Base-by-base conservation (phyloP, 2,888 invertebrate genomes). In the Tachina fera region DNA sequence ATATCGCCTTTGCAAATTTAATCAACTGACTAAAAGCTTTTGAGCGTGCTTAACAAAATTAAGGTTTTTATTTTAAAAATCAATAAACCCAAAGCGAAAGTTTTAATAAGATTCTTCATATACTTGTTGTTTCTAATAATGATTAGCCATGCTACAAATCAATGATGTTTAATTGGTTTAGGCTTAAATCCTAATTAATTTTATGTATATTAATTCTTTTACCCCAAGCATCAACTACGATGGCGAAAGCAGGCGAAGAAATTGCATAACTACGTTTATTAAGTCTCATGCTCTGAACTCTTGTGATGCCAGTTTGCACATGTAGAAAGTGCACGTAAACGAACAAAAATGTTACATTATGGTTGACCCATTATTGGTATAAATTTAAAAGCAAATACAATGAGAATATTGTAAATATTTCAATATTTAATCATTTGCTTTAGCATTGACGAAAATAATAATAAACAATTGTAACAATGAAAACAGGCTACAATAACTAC, bases 351-450 rank as follows among this genome's bases (percentile, higher is more conserved):
- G 5, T 31, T 31, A 31, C 31, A 31, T 6, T 31, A 31, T 31
- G 31, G 6, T 31, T 31, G 31, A 6, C 31, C 31, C 6, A 31
- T 31, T 31, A 31, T 31, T 31, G 6, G 31, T 31, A 31, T 31
- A 31, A 31, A 31, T 31, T 5, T 6, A 31, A 31, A 31, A 31
- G 6, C 5, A 31, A 31, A 31, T 31, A 5, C 53, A 56, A 56
- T 22, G 13, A 41, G 6, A 31, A 31, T 31, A 31, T 31, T 31
- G 31, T 31, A 31, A 31, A 31, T 31, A 31, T 31, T 31, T 31
- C 22, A 80, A 80, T 67, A 67, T 80, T 67, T 74, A 72, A 67
- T 74, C 56, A 71, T 31, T 71, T 68, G 58, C 56, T 45, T 49
- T 65, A n/a, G 43, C 31, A 51, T 51, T 16, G 31, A 31, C 31